Conservation (phyloP, 1,140 invertebrate genomes). For the Phymastichus coffea region DNA sequence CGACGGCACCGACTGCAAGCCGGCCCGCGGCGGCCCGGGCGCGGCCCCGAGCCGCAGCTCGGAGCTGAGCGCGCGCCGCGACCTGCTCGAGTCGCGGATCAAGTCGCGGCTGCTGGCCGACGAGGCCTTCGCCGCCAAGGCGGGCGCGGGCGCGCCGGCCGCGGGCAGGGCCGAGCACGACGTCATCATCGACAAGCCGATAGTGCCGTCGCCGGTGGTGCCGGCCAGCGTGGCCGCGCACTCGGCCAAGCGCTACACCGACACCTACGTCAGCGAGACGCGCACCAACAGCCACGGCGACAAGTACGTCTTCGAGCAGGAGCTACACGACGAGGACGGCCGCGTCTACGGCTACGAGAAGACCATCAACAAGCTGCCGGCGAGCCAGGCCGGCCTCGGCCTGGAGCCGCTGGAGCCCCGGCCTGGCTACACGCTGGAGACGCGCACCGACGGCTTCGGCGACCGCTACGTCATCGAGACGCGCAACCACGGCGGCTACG, state of each 20-base stretch:
- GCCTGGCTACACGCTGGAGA: constrained; percentile 60
- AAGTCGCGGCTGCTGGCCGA: constrained; percentile 60
- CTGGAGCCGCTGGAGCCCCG: constrained; percentile 34
- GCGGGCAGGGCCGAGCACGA: constrained; percentile 35
- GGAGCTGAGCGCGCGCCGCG: constrained; percentile 70
- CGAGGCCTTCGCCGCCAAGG: constrained; percentile 47
- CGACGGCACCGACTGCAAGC: constrained; percentile 50
- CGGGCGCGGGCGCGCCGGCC: constrained; percentile 34
- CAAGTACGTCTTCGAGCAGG: constrained; percentile 52
- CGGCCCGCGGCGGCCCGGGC: constrained; percentile 27
- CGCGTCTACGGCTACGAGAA: constrained; percentile 53
- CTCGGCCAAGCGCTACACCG: constrained; percentile 49
- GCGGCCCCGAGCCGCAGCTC: constrained; percentile 46
- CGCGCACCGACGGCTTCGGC: constrained; percentile 55
- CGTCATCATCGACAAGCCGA: constrained; percentile 51
- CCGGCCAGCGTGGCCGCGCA: constrained; percentile 40
- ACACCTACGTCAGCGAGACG: constrained; percentile 54
- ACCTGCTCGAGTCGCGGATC: constrained; percentile 72
- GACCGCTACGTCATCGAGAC: constrained; percentile 62
- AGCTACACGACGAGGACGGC: constrained; percentile 51
- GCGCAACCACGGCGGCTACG: constrained; percentile 44
- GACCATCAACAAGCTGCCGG: constrained; percentile 49
- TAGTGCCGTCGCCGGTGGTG: constrained; percentile 51
- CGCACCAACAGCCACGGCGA: constrained; percentile 53
- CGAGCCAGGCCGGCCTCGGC: constrained; percentile 21